These are phyloP conservation scores for Metellina segmentata DNA, from an alignment of 2,888 invertebrate genomes.

Conservation along the genomic window DNA sequence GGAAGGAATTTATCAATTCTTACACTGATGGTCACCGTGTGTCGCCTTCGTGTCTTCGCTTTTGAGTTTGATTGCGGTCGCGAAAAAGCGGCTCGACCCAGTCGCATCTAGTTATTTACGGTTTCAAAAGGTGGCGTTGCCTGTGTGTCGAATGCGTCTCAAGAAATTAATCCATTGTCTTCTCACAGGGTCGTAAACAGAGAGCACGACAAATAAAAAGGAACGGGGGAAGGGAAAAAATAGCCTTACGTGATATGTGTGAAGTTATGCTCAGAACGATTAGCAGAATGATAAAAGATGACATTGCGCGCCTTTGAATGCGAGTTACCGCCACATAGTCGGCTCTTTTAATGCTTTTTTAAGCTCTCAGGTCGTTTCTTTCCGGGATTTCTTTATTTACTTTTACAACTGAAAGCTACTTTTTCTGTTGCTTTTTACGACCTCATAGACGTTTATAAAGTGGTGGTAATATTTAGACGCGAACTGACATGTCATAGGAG, in stretches of 20 bases:
- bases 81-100: conserved; percentile 14
- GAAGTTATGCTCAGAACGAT: conserved; percentile 73
- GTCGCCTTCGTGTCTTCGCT: too few relatives aligned
- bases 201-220: conserved; percentile 5
- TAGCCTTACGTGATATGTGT: conserved; percentile 68
- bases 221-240: conserved; percentile 18
- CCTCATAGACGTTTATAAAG: conserved; percentile 21
- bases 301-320: conserved; percentile 69
- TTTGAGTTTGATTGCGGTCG: not conserved
- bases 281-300: conserved; percentile 76
- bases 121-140: conserved; percentile 61
- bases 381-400: conserved; percentile 32
- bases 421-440: conserved; percentile 15
- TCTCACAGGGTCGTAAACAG: conserved; percentile 16
- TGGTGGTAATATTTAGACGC: not conserved
- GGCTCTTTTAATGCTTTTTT: conserved; percentile 74
- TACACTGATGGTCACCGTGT: too few relatives aligned
- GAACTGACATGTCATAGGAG: not conserved
- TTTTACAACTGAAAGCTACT: conserved; percentile 36
- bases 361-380: conserved; percentile 54
- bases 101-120: conserved; percentile 67
- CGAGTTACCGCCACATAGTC: conserved; percentile 68
- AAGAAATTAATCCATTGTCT: conserved; percentile 76
- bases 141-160: conserved; percentile 62
- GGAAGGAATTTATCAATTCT: not conserved